phyloP scores from a whole-genome alignment of 1,140 invertebrate genomes.

The Drosophila lowei region DNA sequence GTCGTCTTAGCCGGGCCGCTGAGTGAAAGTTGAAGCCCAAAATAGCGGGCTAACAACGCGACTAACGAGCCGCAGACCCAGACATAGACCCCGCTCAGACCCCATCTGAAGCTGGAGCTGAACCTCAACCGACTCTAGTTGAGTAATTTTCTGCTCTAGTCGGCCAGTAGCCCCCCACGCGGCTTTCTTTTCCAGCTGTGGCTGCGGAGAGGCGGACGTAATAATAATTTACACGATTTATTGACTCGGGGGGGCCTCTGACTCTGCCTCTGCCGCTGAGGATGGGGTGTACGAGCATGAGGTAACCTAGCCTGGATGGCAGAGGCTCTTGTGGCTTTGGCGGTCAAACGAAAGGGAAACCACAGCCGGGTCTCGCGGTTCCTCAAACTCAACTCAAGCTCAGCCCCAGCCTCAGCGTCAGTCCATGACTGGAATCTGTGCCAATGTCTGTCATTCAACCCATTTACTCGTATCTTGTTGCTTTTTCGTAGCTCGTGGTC shows the following conservation, averaged over 20 bases:
- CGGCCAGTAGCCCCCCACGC: constrained; percentile 35
- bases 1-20: constrained; percentile 18
- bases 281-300: constrained; percentile 25
- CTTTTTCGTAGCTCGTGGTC: constrained; percentile 4
- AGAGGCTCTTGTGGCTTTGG: constrained; percentile 37
- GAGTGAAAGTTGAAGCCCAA: constrained; percentile 30
- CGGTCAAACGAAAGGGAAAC: constrained; percentile 69
- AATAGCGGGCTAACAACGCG: constrained; percentile 15
- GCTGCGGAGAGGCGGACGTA: constrained; percentile 25
- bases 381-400: constrained; percentile 5
- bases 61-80: constrained; percentile 37
- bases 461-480: constrained; percentile 9
- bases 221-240: constrained; percentile 72
- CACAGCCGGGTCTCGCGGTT: constrained; percentile 21
- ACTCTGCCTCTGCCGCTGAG: neutral
- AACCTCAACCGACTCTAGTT: constrained; percentile 43
- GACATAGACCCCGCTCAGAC: constrained; percentile 23
- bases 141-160: constrained; percentile 73
- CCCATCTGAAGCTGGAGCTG: constrained; percentile 15
- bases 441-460: constrained; percentile 68
- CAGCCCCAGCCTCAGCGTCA: no score
- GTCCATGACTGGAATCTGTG: constrained; percentile 41
- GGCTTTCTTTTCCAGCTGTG: constrained; percentile 59
- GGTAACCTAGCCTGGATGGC: constrained; percentile 45
- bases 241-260: constrained; percentile 18